Evolutionary conservation across 2,888 invertebrate genomes (phyloP).

Genomic region (Drosophila stalkeri): DNA sequence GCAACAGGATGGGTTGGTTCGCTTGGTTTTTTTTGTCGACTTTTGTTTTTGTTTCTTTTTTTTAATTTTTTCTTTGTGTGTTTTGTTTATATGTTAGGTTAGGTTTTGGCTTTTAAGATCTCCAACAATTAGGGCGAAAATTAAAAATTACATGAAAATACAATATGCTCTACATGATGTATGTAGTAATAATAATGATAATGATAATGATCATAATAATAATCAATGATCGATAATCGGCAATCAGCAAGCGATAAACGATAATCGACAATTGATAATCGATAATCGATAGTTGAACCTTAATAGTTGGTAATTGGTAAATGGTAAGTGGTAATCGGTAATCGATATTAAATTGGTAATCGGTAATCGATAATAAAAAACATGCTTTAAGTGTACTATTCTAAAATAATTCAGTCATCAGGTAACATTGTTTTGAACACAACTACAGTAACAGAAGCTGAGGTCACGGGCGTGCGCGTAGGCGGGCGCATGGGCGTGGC

Average conservation of each 20-base stretch:
- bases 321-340: conserved; percentile 35
- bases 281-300: conserved; percentile 20
- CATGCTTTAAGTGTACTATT: conserved; percentile 78
- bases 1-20: conserved; percentile 29
- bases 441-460: conserved; percentile 86
- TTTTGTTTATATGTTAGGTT: conserved; percentile 12
- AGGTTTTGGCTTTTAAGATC: conserved; percentile 36
- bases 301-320: conserved; percentile 30
- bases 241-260: neutral
- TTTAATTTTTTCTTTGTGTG: neutral
- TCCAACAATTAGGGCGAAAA: conserved; percentile 53
- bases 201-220: conserved; percentile 50
- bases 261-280: conserved; percentile 40
- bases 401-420: conserved; percentile 85
- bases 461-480: conserved; percentile 69
- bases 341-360: conserved; percentile 22
- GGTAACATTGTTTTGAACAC: conserved; percentile 86
- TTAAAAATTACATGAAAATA: conserved; percentile 49
- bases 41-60: neutral
- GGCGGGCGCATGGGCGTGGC: conserved; percentile 59
- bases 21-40: conserved; percentile 12
- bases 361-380: conserved; percentile 67
- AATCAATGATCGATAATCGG: neutral
- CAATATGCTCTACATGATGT: conserved; percentile 47
- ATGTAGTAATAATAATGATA: conserved; percentile 64